Conservation (phyloP, 2,797 vertebrate genomes). For the Melanitta fusca region DNA sequence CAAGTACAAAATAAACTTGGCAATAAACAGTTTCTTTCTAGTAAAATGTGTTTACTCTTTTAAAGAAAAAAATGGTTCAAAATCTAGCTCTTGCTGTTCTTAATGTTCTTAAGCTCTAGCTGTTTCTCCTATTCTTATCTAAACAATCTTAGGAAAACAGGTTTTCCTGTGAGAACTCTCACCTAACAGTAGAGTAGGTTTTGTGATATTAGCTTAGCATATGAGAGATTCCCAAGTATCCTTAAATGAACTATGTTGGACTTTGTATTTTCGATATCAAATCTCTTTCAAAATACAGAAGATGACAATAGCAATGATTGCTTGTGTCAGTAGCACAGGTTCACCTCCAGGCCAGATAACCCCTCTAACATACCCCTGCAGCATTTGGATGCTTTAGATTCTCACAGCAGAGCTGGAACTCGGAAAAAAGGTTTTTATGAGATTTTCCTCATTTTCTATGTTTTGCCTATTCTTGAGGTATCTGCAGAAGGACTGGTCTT, state of each 20-base stretch:
- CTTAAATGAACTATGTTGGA: not conserved
- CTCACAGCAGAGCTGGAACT: not conserved
- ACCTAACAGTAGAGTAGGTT: not conserved
- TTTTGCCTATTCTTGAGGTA: not conserved
- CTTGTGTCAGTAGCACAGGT: not conserved
- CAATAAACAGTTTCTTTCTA: not conserved
- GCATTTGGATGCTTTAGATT: not conserved
- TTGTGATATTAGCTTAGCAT: not conserved
- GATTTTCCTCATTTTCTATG: not conserved
- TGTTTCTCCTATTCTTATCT: not conserved
- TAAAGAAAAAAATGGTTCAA: not conserved
- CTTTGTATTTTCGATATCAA: rapidly evolving
- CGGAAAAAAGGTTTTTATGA: not conserved
- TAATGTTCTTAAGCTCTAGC: not conserved
- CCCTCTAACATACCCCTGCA: not conserved
- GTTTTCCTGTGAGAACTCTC: not conserved
- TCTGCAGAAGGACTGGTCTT: not conserved
- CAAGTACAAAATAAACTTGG: not conserved
- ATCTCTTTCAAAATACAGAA: not conserved
- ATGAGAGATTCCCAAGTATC: not conserved
- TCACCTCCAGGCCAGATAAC: not conserved
- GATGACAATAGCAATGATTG: not conserved
- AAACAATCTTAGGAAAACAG: not conserved
- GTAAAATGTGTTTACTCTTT: not conserved
- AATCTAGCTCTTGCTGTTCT: not conserved